Percentiles rank a stretch among this genome's conserved stretches.
Evolutionary conservation across 2,113 vertebrate species (phyloP).

Genomic region (Cebus imitator): DNA sequence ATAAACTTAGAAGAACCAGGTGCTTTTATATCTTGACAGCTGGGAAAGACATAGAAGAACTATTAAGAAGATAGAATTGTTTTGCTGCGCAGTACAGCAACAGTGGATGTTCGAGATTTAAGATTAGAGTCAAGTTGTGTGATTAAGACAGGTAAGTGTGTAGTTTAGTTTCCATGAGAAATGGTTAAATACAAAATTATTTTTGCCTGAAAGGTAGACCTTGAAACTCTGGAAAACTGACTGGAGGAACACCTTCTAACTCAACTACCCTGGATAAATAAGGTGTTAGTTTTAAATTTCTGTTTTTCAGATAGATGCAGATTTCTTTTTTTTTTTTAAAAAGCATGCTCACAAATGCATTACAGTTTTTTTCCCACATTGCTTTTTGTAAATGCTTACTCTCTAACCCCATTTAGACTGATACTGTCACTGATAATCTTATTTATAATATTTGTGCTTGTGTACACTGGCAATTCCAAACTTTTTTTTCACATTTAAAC

Average conservation of each 20-base stretch:
- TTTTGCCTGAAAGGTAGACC: background rate
- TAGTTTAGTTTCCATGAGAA: background rate
- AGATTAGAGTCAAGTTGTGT: constrained; percentile 12
- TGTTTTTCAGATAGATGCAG: background rate
- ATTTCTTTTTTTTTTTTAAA: constrained; percentile 53
- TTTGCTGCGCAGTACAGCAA: background rate
- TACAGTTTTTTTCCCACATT: background rate
- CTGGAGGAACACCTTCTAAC: background rate
- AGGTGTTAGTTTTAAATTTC: constrained; percentile 32
- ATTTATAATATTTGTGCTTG: constrained; percentile 22
- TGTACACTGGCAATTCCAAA: background rate
- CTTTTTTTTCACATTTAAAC: constrained; percentile 11
- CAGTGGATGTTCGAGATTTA: background rate
- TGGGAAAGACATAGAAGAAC: background rate
- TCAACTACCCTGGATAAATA: background rate
- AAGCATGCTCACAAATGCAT: background rate
- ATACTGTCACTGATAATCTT: background rate
- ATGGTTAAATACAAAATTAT: background rate
- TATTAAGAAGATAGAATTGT: background rate
- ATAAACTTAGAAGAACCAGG: constrained; percentile 23
- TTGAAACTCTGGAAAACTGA: background rate
- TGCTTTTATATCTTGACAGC: constrained; percentile 41
- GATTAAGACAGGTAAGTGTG: background rate
- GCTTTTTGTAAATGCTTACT: constrained; percentile 39
- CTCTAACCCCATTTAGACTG: background rate